Evolutionary conservation across 2,888 invertebrate genomes (phyloP).

Genomic region (Xestoiulus laeticollis): DNA sequence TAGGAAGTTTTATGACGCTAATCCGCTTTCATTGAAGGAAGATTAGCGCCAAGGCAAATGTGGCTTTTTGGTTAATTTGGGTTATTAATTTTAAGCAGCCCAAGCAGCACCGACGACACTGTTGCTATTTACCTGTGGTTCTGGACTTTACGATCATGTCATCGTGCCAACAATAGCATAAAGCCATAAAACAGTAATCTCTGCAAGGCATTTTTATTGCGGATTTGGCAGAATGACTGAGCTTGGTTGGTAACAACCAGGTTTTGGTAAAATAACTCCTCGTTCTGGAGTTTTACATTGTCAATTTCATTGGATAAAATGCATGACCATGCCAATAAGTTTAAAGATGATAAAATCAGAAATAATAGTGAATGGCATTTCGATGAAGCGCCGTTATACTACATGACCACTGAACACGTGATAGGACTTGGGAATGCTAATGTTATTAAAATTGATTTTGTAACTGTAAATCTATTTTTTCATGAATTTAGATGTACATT

Average conservation of each 20-base stretch:
- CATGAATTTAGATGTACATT: no score
- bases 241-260: slow-evolving; percentile 7
- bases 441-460: no score
- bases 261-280: background rate
- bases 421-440: no score
- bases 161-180: background rate
- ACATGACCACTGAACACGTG: no score
- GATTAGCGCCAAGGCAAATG: background rate
- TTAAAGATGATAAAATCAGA: no score
- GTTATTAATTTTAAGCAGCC: background rate
- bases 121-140: background rate
- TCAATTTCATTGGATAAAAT: background rate
- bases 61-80: slow-evolving; percentile 27
- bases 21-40: slow-evolving; percentile 1
- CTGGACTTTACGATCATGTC: background rate
- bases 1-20: background rate
- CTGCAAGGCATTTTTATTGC: background rate
- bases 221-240: background rate
- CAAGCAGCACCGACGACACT: background rate
- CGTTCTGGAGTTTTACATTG: background rate
- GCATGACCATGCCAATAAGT: no score
- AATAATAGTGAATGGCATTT: no score
- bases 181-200: background rate
- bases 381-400: no score
- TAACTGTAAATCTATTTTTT: no score